Conservation (phyloP, 2,113 vertebrate species). For the Podarcis muralis region DNA sequence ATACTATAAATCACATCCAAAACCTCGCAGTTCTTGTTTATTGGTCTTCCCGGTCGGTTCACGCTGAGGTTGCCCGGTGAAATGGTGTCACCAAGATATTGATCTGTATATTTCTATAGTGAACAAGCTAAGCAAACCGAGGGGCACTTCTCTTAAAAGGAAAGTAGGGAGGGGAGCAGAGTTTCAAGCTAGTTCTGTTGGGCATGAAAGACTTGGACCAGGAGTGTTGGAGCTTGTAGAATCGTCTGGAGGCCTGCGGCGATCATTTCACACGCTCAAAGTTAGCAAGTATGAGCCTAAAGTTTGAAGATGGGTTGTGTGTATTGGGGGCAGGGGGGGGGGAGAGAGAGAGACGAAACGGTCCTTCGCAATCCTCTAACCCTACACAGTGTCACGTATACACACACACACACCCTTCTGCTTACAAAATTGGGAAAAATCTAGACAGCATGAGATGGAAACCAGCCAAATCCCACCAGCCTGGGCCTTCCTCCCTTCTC, state of each 20-base stretch:
- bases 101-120: conserved; percentile 24
- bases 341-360: conserved; percentile 44
- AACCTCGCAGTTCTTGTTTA: background rate
- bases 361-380: background rate
- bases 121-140: background rate
- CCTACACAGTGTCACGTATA: background rate
- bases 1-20: background rate
- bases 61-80: background rate
- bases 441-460: background rate
- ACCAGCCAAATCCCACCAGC: background rate
- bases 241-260: background rate
- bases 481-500: background rate
- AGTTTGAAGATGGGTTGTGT: conserved; percentile 55
- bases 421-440: background rate
- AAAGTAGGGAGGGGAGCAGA: background rate
- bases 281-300: conserved; percentile 18
- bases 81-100: background rate
- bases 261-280: too few species aligned
- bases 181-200: background rate
- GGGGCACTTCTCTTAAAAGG: background rate
- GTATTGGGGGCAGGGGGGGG: conserved; percentile 38
- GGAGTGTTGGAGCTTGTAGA: background rate
- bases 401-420: background rate
- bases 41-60: conserved; percentile 8
- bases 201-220: background rate